Evolutionary conservation across 1,140 invertebrate genomes (phyloP), one percentile per base, ranked within the genome.

Genomic region (Eriocheir sinensis): DNA sequence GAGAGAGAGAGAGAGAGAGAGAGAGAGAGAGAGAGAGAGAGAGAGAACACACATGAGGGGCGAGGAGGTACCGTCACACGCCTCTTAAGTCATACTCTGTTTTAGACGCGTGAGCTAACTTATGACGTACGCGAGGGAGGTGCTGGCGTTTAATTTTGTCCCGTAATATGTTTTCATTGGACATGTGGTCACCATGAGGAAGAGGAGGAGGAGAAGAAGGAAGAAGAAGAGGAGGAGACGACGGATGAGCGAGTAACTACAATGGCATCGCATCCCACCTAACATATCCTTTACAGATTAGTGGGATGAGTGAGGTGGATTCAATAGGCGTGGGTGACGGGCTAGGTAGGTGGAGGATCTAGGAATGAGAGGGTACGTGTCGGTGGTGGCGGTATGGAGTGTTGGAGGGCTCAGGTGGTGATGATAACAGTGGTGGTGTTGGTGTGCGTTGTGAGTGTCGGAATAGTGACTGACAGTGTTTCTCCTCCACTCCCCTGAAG

Each of bases 131-230:
- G 60, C 27, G 60, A 72, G 60, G 21, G 60, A 72, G 60, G 21
- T 72, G 60, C n/a, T 72, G 60, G 60, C 27, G 60, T 72, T 72
- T 72, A 72, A 72, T 72, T 72, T n/a, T 72, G 60, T 72, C 60
- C 8, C 6, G 27, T 72, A n/a, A 72, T 21, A n/a, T 72, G 60
- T 72, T 72, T 72, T 72, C 53, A 21, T 72, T n/a, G 60, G 12
- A 21, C 27, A n/a, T 2, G 21, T 21, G 60, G 21, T 72, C 60
- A 72, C 21, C n/a, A n/a, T 72, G 60, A n/a, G 12, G 60, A 27
- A n/a, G 21, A 72, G 48, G 60, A n/a, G 60, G 17, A 21, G 1
- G 60, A n/a, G n/a, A n/a, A n/a, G n/a, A n/a, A n/a, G n/a, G n/a
- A n/a, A n/a, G 60, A n/a, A 6, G 60, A 27, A n/a, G 21, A 72